phyloP scores from a whole-genome alignment of 2,888 invertebrate species.

The Chalcosyrphus nemorum region DNA sequence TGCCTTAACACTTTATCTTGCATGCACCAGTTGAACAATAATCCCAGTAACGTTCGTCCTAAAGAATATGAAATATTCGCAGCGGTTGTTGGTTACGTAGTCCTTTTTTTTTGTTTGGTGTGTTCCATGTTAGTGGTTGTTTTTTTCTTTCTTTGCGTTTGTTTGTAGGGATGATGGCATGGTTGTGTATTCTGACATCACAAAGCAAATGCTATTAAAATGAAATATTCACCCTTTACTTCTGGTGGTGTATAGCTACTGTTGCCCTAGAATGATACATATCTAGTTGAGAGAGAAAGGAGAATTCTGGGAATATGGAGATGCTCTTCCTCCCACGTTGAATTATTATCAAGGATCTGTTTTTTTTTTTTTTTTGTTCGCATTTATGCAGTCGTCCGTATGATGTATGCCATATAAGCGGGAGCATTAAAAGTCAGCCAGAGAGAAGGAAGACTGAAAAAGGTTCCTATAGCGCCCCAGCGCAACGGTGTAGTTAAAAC shows the following conservation, averaged over 20 bases:
- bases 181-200: slow-evolving; percentile 52
- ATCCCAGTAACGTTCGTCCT: slow-evolving; percentile 44
- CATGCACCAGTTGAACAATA: slow-evolving; percentile 65
- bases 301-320: not conserved
- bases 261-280: slow-evolving; percentile 24
- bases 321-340: slow-evolving; percentile 10
- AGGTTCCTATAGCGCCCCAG: no score
- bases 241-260: no score
- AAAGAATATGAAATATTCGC: slow-evolving; percentile 35
- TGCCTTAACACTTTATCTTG: slow-evolving; percentile 62
- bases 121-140: not conserved
- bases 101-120: slow-evolving; percentile 24
- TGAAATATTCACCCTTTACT: slow-evolving; percentile 59
- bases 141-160: slow-evolving; percentile 9
- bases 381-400: slow-evolving; percentile 14
- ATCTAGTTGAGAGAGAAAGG: not conserved
- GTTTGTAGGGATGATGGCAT: slow-evolving; percentile 11
- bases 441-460: no score
- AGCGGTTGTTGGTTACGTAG: slow-evolving; percentile 5
- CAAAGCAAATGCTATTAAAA: slow-evolving; percentile 62
- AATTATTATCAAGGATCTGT: slow-evolving; percentile 43
- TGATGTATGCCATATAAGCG: slow-evolving; percentile 35
- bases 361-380: no score
- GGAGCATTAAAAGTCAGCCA: slow-evolving; percentile 12
- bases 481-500: no score